Base-by-base conservation (phyloP, 92 coral and sea anemone species). In the Umimayanthus kanabou region DNA sequence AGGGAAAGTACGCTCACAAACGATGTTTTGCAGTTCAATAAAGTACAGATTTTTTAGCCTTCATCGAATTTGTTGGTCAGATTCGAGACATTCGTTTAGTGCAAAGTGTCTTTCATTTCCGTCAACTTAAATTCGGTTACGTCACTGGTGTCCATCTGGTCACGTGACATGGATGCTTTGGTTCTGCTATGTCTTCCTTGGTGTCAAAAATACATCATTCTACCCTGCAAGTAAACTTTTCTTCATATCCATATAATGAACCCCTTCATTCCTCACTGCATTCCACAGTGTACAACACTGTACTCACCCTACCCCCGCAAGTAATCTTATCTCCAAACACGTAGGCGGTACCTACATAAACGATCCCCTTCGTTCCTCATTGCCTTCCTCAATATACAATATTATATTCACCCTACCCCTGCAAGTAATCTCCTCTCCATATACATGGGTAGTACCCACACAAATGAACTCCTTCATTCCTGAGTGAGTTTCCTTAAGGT, bases 381-480 rank as follows among this genome's bases (percentile, higher is more conserved):
- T 94, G 95, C 4, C 93, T 76, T 22, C 37, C n/a, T 16, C 16
- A 29, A 58, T 16, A 9, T 55, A n/a, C 22, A 45, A 33, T 40
- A 33, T 33, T 33, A 5, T n/a, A 77, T 93, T 92, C 80, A 96
- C 99, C 88, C 99, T 90, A 53, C 99, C 99, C 85, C 96, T 91
- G 85, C 96, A 93, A 22, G 98, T 95, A 42, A 97, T 92, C 85
- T 97, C 99, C 88, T 97, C 99, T 79, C 99, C 99, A 88, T 93
- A 92, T 91, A 97, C 92, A 81, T 94, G 93, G 28, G 99, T 97
- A 43, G 99, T 97, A 39, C 99, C 99, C 76, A 94, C 92, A 80
- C 98, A 96, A 50, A 97, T 90, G 77, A 97, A 97, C 70, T 98
- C 99, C 90, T 97, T 97, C 84, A 91, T 92, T 29, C 99, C 99